Conservation (phyloP, 2,113 vertebrate genomes). For the Trematomus loennbergii region DNA sequence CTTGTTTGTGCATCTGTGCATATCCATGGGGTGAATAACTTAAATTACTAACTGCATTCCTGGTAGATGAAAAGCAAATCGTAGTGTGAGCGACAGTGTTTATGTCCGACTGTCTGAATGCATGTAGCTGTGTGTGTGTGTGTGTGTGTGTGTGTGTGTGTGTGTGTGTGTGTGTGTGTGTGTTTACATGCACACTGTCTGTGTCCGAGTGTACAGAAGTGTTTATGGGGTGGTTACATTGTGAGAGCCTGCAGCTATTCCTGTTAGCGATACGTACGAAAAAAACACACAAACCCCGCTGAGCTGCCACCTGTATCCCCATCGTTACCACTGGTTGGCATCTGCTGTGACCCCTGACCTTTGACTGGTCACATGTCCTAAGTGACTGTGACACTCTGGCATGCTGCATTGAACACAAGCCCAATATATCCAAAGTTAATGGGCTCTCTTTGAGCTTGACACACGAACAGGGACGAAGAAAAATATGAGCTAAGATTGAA, state of each 20-base stretch:
- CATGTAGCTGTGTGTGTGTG: conserved; percentile 1
- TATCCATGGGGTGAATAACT: not conserved
- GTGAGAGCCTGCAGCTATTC: conserved; percentile 68
- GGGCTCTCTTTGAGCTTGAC: conserved; percentile 27
- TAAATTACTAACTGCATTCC: conserved; percentile 12
- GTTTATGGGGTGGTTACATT: conserved; percentile 79
- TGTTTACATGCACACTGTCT: not conserved
- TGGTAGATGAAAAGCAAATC: conserved; percentile 28
- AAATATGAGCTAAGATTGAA: not conserved
- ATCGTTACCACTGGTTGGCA: conserved; percentile 66
- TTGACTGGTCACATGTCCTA: conserved; percentile 78
- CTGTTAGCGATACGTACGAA: conserved; percentile 41
- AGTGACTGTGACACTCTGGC: conserved; percentile 70
- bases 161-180: conserved; percentile 13
- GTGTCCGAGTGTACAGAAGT: conserved; percentile 36
- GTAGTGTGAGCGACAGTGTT: conserved; percentile 9
- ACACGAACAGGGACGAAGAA: conserved; percentile 15
- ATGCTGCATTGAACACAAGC: conserved; percentile 48
- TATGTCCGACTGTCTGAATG: conserved; percentile 15
- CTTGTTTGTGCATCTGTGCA: not conserved
- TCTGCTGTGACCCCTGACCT: conserved; percentile 77
- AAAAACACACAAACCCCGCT: conserved; percentile 19
- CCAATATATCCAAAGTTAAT: conserved; percentile 71
- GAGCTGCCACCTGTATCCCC: conserved; percentile 61
- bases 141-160: conserved; percentile 7